Evolutionary conservation across 2,888 invertebrate species (phyloP), one percentile per base, ranked within the genome.

Genomic region (Encarsia formosa): DNA sequence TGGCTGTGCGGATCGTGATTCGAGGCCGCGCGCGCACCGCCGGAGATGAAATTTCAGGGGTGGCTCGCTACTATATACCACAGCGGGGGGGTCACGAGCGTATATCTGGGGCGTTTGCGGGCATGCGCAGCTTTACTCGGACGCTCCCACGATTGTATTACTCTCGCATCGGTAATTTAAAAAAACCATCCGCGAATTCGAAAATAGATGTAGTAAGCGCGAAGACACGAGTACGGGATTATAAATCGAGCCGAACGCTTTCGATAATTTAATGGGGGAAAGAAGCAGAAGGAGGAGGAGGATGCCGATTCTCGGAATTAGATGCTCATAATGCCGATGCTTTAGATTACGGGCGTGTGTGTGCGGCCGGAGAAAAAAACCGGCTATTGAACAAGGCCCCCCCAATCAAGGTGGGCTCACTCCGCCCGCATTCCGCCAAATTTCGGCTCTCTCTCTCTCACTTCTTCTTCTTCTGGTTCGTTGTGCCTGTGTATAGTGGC

Each of bases 371-470:
- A n/a, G 63, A 41, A 43, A n/a, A 56, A 66, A 67, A 69, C 68
- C 65, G 68, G 67, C 68, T 64, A 59, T n/a, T 57, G 62, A 64
- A 43, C 23, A 43, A 49, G 31, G 20, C 50, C 67, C 65, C 70
- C 50, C 67, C 65, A 71, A 72, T 72, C 68, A 69, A 67, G 67
- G 63, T n/a, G n/a, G 65, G 8, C 64, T 65, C 61, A 61, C 65
- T 66, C 63, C 65, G 64, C 65, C 67, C 67, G 66, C 69, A 70
- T 72, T 71, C 71, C 72, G 63, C n/a, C n/a, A n/a, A n/a, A n/a
- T n/a, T n/a, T n/a, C n/a, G n/a, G n/a, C n/a, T n/a, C n/a, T n/a
- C n/a, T n/a, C n/a, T n/a, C n/a, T n/a, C n/a, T n/a, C n/a, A n/a
- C n/a, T n/a, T n/a, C n/a, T n/a, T n/a, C n/a, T n/a, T n/a, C 66